A percentile compares a stretch with the other conserved stretches of the same genome.
These are phyloP conservation scores for Spilogale gracilis DNA, from an alignment of 2,113 vertebrate species.

Conservation along the genomic window DNA sequence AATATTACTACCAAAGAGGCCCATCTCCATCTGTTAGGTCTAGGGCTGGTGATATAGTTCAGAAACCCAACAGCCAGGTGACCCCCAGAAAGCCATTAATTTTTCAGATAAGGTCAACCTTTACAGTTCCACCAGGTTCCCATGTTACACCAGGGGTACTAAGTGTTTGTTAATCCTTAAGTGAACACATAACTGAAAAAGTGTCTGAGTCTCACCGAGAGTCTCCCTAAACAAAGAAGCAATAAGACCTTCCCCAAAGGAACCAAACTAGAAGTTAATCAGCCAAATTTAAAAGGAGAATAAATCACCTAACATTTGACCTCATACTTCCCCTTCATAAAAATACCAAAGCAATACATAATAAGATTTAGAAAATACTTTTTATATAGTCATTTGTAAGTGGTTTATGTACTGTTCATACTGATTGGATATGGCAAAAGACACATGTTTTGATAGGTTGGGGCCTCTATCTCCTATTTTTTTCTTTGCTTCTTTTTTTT, in stretches of 20 bases:
- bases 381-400: not conserved
- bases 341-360: not conserved
- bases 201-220: not conserved
- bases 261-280: not conserved
- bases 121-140: not conserved
- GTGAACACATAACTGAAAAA: not conserved
- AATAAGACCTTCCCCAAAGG: not conserved
- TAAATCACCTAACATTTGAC: not conserved
- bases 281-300: not conserved
- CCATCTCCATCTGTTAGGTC: not conserved
- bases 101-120: not conserved
- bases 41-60: not conserved
- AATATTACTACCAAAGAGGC: not conserved
- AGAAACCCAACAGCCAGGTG: not conserved
- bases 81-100: not conserved
- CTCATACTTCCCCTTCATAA: not conserved
- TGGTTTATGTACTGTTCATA: not conserved
- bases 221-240: not conserved
- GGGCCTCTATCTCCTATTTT: not conserved
- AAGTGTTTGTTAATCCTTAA: not conserved
- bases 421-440: not conserved
- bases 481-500: not conserved
- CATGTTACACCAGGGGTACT: not conserved
- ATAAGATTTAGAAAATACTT: not conserved
- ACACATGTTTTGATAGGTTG: not conserved